These are phyloP conservation scores for Ypsolopha sequella DNA, from an alignment of 2,888 invertebrate genomes.

Conservation along the genomic window DNA sequence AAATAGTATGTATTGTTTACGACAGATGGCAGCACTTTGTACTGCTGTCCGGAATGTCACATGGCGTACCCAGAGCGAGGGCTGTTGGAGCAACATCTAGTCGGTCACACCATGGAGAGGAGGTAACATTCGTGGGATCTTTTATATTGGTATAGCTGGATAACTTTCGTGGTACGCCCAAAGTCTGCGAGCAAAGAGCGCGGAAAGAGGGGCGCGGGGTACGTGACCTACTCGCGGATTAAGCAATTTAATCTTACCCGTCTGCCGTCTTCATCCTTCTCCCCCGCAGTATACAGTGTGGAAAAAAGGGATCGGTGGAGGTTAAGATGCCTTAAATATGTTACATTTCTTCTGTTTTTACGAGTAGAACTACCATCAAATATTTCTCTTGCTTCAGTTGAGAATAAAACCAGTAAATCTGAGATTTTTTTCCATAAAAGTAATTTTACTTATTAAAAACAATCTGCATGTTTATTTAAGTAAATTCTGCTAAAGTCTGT, in stretches of 20 bases:
- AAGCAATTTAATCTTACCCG: too few relatives aligned
- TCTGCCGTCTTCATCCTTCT: not conserved
- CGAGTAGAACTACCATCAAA: too few relatives aligned
- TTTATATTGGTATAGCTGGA: too few relatives aligned
- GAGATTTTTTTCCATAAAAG: too few relatives aligned
- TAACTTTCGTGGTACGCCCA: not conserved
- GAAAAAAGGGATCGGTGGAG: too few relatives aligned
- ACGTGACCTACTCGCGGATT: not conserved
- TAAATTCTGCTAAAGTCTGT: too few relatives aligned
- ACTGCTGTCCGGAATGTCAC: slow-evolving; percentile 90
- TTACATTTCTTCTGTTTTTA: too few relatives aligned
- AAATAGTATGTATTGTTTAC: slow-evolving; percentile 29
- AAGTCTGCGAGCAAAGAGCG: not conserved
- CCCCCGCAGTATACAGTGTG: not conserved
- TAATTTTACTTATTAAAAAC: too few relatives aligned
- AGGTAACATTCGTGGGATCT: slow-evolving; percentile 33
- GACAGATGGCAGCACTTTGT: slow-evolving; percentile 84
- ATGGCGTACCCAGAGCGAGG: slow-evolving; percentile 92
- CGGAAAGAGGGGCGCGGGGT: not conserved
- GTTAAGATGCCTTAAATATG: too few relatives aligned
- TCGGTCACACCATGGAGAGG: slow-evolving; percentile 88
- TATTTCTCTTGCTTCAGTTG: too few relatives aligned
- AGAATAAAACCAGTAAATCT: too few relatives aligned
- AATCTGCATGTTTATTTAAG: too few relatives aligned
- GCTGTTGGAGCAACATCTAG: slow-evolving; percentile 85